These are phyloP conservation scores for Platichthys flesus DNA, from an alignment of 2,113 vertebrate species.

Conservation along the genomic window DNA sequence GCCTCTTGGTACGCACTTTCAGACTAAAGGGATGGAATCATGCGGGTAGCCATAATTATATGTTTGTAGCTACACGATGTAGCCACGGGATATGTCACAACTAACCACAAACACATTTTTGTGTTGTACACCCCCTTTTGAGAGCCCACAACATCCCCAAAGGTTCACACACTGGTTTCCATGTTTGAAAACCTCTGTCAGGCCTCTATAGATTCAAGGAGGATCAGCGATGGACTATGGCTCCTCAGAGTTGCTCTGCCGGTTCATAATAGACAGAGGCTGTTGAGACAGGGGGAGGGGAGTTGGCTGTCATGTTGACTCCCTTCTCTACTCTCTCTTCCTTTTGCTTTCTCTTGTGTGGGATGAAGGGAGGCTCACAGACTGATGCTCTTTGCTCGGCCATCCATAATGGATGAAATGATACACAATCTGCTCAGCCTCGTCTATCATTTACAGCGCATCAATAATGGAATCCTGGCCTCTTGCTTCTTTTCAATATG, in stretches of 20 bases:
- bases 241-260: conserved; percentile 24
- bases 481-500: conserved; percentile 66
- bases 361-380: conserved; percentile 42
- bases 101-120: conserved; percentile 51
- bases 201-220: background rate
- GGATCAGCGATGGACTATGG: conserved; percentile 20
- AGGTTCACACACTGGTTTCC: conserved; percentile 41
- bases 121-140: background rate
- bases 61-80: conserved; percentile 34
- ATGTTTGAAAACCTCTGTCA: conserved; percentile 18
- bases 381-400: conserved; percentile 69
- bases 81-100: conserved; percentile 23
- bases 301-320: conserved; percentile 30
- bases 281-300: conserved; percentile 26
- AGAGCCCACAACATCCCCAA: conserved; percentile 30
- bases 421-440: conserved; percentile 84
- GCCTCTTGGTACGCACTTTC: conserved; percentile 41
- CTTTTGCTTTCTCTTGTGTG: conserved; percentile 54
- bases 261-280: conserved; percentile 40
- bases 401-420: conserved; percentile 83
- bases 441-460: conserved; percentile 84
- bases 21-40: conserved; percentile 31
- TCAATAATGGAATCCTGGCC: conserved; percentile 82
- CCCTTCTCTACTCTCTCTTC: conserved; percentile 48
- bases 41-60: conserved; percentile 60